phyloP scores from a whole-genome alignment of 2,113 vertebrate genomes.

The Zosterops pallidus region DNA sequence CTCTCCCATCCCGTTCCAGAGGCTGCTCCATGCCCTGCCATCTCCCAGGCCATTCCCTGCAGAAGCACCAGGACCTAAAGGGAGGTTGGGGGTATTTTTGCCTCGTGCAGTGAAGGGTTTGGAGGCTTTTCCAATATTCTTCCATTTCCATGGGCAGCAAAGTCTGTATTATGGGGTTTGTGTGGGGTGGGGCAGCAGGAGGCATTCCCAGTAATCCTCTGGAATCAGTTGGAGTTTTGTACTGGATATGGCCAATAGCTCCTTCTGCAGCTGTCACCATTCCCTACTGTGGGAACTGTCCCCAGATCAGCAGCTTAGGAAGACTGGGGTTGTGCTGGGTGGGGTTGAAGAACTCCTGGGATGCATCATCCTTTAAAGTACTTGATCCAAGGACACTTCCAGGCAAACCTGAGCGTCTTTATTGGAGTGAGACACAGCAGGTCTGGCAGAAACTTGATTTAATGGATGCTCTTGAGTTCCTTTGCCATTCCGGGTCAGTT shows the following conservation, averaged over 20 bases:
- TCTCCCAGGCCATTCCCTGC: not conserved
- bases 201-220: not conserved
- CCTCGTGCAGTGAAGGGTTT: not conserved
- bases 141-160: accelerated
- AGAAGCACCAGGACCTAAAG: accelerated
- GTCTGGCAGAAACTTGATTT: not conserved
- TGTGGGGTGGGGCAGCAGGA: not conserved
- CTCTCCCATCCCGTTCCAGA: not conserved
- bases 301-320: not conserved
- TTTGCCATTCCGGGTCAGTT: not conserved
- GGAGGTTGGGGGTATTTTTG: not conserved
- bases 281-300: not conserved
- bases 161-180: accelerated
- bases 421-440: not conserved
- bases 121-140: not conserved
- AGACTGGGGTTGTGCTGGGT: not conserved
- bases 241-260: not conserved
- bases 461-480: not conserved
- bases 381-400: not conserved
- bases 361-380: not conserved
- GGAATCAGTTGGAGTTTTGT: not conserved
- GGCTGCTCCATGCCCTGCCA: not conserved
- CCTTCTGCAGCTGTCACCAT: not conserved
- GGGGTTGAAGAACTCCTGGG: not conserved
- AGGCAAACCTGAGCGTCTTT: not conserved